A percentile compares a stretch with the other conserved stretches of the same genome.
Evolutionary conservation across 1,140 invertebrate genomes (phyloP).

Genomic region (Drosophila navojoa): DNA sequence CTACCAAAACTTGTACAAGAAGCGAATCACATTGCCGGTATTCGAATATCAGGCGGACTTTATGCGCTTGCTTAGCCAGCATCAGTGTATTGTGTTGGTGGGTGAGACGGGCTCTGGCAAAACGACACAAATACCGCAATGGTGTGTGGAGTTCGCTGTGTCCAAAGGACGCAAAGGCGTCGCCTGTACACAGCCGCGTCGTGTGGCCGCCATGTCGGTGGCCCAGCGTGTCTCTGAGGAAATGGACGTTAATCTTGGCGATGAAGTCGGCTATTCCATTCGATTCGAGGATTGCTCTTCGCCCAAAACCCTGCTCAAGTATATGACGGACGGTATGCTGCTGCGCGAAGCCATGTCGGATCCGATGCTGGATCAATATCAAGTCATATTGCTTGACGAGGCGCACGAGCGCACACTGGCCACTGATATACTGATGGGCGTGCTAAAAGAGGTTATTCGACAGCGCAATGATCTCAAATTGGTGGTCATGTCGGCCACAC

Average conservation of each 20-base stretch:
- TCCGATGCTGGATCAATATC: constrained; percentile 98
- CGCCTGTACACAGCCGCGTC: constrained; percentile 98
- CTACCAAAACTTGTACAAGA: constrained; percentile 93
- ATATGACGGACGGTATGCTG: constrained; percentile 99
- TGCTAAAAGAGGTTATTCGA: constrained; percentile 98
- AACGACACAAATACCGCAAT: constrained; percentile 97
- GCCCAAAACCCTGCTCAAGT: constrained; percentile 94
- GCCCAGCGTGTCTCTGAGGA: constrained; percentile 99
- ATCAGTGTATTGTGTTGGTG: constrained; percentile 85
- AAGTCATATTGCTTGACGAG: constrained; percentile 98
- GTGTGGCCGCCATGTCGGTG: constrained; percentile 99
- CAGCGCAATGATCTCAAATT: constrained; percentile 97
- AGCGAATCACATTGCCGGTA: constrained; percentile 96
- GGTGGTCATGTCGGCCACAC: constrained; percentile 99
- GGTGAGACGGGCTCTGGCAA: constrained; percentile 96
- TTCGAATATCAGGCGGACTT: constrained; percentile 99
- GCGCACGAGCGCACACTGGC: constrained; percentile 99
- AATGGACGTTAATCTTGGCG: constrained; percentile 98
- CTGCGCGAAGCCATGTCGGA: constrained; percentile 99
- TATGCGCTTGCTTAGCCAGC: constrained; percentile 93
- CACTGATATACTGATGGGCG: constrained; percentile 99
- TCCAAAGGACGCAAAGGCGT: constrained; percentile 91
- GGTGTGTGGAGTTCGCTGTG: constrained; percentile 96
- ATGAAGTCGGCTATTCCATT: constrained; percentile 99
- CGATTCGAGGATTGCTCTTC: constrained; percentile 99